These are phyloP conservation scores for Balearica regulorum DNA, from an alignment of 2,797 vertebrate species.

Conservation along the genomic window DNA sequence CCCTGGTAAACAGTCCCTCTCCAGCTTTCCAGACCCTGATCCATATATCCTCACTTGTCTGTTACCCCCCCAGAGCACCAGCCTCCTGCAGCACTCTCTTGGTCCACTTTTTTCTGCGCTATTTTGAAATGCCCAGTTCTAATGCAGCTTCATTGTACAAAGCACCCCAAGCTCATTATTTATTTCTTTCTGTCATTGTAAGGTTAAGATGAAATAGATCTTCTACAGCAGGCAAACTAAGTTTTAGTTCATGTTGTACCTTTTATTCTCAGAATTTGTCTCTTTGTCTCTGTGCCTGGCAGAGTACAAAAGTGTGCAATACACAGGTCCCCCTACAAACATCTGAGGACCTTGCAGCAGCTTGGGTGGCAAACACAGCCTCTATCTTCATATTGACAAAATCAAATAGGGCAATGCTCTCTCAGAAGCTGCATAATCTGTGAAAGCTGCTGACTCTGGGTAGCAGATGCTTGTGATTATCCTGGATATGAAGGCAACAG, in stretches of 20 bases:
- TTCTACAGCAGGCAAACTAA: background rate
- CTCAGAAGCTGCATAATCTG: conserved; percentile 11
- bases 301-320: background rate
- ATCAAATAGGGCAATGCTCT: conserved; percentile 10
- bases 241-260: background rate
- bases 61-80: background rate
- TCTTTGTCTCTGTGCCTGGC: background rate
- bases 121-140: background rate
- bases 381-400: conserved; percentile 17
- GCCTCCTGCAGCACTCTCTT: background rate
- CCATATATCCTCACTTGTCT: background rate
- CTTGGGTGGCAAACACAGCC: background rate
- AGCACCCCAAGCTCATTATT: background rate
- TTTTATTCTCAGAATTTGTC: background rate
- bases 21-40: background rate
- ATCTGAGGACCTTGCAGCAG: background rate
- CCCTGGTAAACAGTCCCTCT: too few relatives aligned
- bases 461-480: background rate
- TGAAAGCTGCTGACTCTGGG: background rate
- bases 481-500: background rate
- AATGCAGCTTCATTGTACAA: background rate
- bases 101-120: background rate
- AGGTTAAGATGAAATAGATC: background rate
- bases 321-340: background rate
- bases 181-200: background rate